Base-by-base conservation (phyloP, 2,113 vertebrate species). In the Atractosteus spatula region DNA sequence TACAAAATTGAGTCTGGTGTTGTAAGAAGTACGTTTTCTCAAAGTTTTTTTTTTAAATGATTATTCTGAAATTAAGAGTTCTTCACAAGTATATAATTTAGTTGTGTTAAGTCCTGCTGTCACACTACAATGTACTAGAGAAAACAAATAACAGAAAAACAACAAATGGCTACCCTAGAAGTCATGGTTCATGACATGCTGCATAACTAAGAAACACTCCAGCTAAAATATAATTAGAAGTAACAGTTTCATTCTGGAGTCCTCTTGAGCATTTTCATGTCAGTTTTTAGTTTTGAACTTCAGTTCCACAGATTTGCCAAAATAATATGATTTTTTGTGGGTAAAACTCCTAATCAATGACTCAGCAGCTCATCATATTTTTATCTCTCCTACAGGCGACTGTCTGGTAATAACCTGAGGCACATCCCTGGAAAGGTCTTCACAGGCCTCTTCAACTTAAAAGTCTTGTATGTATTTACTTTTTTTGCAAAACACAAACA, bases 361-460 rank as follows among this genome's bases (percentile, higher is more conserved):
- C 13, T 61, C 55, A 59, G 59, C n/a, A 3, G 3, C n/a, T 41
- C 8, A 64, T 41, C 29, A 7, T 3, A 45, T 56, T 41, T 65
- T 62, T 77, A 78, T 89, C 71, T 83, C 74, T 73, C 76, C 75
- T 79, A 66, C 87, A 98, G 97, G 80, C 92, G 97, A 42, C 95
- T 98, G 78, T 97, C 97, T 47, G 96, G 97, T 79, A 98, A 98
- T 86, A 94, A 94, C 75, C 94, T 98, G 82, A 93, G 90, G 73
- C 92, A 91, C 74, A 95, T 98, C 86, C 94, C 95, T 0, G 90
- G 88, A 79, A 89, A 89, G 42, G 91, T 90, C 12, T 94, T 98
- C 89, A 90, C 92, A 51, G 95, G 96, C 57, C 96, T 98, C 78
- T 88, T 93, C 87, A 97, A 90, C 84, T 92, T 98, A 79, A 98